Evolutionary conservation across 2,113 vertebrate species (phyloP).

Genomic region (Oncorhynchus keta): DNA sequence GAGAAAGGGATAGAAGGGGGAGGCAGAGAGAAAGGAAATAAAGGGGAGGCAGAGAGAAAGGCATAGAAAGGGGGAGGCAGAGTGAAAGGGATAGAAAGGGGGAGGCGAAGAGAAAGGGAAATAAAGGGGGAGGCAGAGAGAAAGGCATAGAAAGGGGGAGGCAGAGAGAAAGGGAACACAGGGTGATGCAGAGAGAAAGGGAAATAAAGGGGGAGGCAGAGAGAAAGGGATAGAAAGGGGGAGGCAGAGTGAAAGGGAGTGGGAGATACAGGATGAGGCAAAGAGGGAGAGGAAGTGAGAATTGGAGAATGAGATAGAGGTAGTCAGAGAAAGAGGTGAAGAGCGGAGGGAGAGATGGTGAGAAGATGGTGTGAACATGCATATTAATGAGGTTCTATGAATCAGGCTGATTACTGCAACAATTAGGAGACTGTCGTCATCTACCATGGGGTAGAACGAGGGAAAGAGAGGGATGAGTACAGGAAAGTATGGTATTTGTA

Average conservation of each 20-base stretch:
- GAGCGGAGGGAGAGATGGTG: slow-evolving; percentile 20
- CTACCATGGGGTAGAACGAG: slow-evolving; percentile 54
- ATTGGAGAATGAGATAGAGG: not conserved
- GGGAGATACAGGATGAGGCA: slow-evolving; percentile 53
- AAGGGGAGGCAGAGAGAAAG: not conserved
- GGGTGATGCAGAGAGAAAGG: not conserved
- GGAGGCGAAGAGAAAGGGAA: not conserved
- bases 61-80: no score
- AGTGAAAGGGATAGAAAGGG: no score
- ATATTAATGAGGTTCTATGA: slow-evolving; percentile 78
- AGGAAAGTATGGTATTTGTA: slow-evolving; percentile 13
- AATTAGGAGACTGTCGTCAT: slow-evolving; percentile 67
- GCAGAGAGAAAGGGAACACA: no score
- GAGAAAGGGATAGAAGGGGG: no score
- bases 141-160: no score
- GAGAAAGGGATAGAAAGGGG: slow-evolving; percentile 12
- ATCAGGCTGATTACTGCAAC: slow-evolving; percentile 72
- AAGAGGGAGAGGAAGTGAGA: slow-evolving; percentile 11
- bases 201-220: slow-evolving; percentile 30
- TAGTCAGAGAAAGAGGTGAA: slow-evolving; percentile 36
- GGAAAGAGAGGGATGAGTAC: slow-evolving; percentile 25
- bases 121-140: not conserved
- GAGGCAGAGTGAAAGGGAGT: slow-evolving; percentile 36
- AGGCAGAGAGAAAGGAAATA: not conserved
- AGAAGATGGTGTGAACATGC: slow-evolving; percentile 68